Conservation (phyloP, 2,888 invertebrate genomes). For the Trimorus sp. region DNA sequence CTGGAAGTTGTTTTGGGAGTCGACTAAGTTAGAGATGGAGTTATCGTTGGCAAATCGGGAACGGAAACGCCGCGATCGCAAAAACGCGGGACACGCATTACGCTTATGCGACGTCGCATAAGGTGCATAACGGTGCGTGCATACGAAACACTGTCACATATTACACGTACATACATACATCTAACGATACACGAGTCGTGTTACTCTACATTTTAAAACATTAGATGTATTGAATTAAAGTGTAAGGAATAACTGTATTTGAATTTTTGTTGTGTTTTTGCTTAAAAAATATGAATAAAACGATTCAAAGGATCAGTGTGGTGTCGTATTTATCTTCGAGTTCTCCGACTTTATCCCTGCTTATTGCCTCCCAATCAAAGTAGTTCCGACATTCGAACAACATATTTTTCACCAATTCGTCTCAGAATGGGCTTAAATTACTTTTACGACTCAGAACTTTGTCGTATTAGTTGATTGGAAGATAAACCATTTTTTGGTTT, state of each 20-base stretch:
- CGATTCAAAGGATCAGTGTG: constrained; percentile 72
- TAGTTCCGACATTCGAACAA: no score
- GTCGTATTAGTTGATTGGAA: no score
- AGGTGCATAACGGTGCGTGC: constrained; percentile 61
- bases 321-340: background rate
- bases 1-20: no score
- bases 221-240: constrained; percentile 78
- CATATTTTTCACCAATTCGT: no score
- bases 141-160: constrained; percentile 47
- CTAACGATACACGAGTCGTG: constrained; percentile 74
- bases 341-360: background rate
- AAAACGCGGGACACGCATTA: constrained; percentile 51
- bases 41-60: no score
- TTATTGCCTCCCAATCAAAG: background rate
- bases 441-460: no score
- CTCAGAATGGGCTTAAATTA: no score
- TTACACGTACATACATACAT: constrained; percentile 59
- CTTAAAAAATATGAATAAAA: constrained; percentile 81
- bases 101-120: constrained; percentile 65
- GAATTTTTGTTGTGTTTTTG: constrained; percentile 81
- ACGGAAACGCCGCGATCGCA: constrained; percentile 37
- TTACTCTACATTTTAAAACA: constrained; percentile 78
- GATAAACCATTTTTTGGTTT: no score
- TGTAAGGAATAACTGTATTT: constrained; percentile 80
- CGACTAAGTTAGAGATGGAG: no score